Evolutionary conservation across 2,888 invertebrate genomes (phyloP).

Genomic region (Harpalus rufipes): DNA sequence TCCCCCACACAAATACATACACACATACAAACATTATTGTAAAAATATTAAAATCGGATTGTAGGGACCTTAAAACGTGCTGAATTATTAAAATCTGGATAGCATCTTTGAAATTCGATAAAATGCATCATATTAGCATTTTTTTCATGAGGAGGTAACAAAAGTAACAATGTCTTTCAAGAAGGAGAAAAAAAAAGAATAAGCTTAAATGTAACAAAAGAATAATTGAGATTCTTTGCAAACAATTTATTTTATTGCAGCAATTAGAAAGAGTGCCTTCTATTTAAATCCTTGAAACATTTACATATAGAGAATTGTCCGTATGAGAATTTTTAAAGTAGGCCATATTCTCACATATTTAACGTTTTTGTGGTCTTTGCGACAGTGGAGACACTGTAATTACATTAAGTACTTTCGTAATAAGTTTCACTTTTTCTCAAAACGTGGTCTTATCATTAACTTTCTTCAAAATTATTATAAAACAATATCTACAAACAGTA

Average conservation of each 20-base stretch:
- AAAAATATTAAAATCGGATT: no score
- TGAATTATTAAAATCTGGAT: no score
- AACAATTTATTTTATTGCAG: neutral
- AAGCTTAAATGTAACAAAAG: constrained; percentile 1
- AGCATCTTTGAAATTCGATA: no score
- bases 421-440: constrained; percentile 42
- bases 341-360: constrained; percentile 11
- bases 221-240: neutral
- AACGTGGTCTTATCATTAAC: constrained; percentile 13
- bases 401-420: constrained; percentile 22
- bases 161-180: neutral
- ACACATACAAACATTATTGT: no score
- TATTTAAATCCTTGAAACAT: constrained; percentile 20
- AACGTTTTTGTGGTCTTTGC: neutral
- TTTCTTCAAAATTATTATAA: neutral
- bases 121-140: no score
- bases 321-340: constrained; percentile 31
- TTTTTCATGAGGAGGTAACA: neutral
- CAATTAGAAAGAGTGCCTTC: neutral
- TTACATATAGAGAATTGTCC: constrained; percentile 14
- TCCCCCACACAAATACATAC: no score
- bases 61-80: no score
- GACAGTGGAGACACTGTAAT: constrained; percentile 25
- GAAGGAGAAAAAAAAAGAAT: neutral
- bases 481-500: no score